These are phyloP conservation scores for Myotis yumanensis DNA, from an alignment of 2,113 vertebrate species.

Conservation along the genomic window DNA sequence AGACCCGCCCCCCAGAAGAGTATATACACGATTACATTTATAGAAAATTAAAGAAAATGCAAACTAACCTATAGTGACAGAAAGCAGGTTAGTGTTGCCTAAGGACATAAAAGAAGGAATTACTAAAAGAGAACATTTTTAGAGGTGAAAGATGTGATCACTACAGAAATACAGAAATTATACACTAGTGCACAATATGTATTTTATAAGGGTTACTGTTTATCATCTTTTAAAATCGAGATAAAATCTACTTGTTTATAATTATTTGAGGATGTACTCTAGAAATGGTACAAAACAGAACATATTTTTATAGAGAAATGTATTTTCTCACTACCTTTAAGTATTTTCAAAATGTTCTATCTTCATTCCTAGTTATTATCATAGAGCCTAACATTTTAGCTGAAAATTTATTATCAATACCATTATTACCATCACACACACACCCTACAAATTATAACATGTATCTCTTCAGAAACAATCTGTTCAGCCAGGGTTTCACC, in stretches of 20 bases:
- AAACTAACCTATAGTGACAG: constrained; percentile 15
- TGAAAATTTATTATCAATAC: constrained; percentile 14
- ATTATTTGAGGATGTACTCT: neutral
- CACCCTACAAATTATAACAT: neutral
- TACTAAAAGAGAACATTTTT: neutral
- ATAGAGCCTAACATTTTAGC: neutral
- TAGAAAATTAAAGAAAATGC: neutral
- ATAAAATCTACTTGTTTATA: neutral
- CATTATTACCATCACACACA: neutral
- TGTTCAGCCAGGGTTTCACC: neutral
- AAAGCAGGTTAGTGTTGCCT: neutral
- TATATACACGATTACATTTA: neutral
- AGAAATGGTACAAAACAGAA: constrained; percentile 17
- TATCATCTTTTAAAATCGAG: constrained; percentile 32
- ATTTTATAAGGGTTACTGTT: neutral
- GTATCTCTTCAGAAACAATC: constrained; percentile 15
- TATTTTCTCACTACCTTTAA: constrained; percentile 9
- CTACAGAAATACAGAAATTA: neutral
- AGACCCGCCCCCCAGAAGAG: neutral
- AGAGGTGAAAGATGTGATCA: neutral
- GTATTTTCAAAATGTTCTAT: constrained; percentile 14
- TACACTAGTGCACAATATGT: neutral
- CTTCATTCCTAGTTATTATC: constrained; percentile 35
- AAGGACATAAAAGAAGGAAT: neutral
- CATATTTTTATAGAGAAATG: neutral